Percentiles rank a stretch among this genome's conserved stretches.
Evolutionary conservation across 2,888 invertebrate genomes (phyloP).

Genomic region (Noctua pronuba): DNA sequence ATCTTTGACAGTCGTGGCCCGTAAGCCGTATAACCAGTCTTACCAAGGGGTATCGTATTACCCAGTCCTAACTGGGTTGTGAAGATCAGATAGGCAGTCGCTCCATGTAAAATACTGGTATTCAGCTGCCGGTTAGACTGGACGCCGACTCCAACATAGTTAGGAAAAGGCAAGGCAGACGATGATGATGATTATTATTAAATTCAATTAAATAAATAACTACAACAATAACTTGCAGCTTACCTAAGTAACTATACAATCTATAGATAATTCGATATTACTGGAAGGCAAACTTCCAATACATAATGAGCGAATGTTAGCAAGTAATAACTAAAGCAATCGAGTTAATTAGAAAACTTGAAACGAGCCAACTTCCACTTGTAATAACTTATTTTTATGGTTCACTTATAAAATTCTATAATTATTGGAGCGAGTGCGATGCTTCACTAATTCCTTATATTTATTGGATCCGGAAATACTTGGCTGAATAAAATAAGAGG

Average conservation of each 20-base stretch:
- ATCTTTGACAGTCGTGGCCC: too few species aligned
- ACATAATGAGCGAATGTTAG: conserved; percentile 36
- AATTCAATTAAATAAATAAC: neutral
- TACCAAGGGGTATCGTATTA: too few species aligned
- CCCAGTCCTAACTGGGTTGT: too few species aligned
- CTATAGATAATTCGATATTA: conserved; percentile 2
- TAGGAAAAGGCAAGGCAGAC: too few species aligned
- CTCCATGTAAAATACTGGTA: too few species aligned
- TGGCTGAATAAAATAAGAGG: neutral
- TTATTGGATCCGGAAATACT: conserved; percentile 15
- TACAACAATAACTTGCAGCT: neutral
- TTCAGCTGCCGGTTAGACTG: too few species aligned
- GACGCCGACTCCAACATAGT: too few species aligned
- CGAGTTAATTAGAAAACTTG: conserved; percentile 63
- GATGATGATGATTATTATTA: neutral
- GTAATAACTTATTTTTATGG: conserved; percentile 50
- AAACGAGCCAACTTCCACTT: conserved; percentile 45
- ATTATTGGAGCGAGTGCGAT: conserved; percentile 31
- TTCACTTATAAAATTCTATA: conserved; percentile 44
- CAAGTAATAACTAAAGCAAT: conserved; percentile 54
- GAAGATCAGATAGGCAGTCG: too few species aligned
- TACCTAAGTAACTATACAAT: neutral
- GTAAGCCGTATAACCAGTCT: too few species aligned
- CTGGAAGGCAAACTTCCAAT: conserved; percentile 16
- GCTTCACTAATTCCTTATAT: neutral